These are phyloP conservation scores for Rhamnusium bicolor DNA, from an alignment of 2,888 invertebrate genomes.

Conservation along the genomic window DNA sequence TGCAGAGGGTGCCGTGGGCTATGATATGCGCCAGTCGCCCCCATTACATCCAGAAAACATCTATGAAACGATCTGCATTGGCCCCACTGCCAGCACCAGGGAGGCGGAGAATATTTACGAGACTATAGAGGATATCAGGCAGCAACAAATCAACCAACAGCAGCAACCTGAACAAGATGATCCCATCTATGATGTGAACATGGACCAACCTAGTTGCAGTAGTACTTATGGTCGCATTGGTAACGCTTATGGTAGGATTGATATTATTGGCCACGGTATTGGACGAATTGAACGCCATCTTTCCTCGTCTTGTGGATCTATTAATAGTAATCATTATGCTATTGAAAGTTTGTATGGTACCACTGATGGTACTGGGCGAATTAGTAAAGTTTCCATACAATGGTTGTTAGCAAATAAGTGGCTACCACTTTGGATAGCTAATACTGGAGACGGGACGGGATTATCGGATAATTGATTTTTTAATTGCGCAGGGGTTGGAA, in stretches of 20 bases:
- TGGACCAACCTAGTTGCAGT: conserved; percentile 62
- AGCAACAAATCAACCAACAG: conserved; percentile 50
- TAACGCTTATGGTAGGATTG: conserved; percentile 73
- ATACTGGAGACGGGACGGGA: conserved; percentile 71
- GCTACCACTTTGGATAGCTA: conserved; percentile 77
- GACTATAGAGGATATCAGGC: conserved; percentile 73
- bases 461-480: conserved; percentile 67
- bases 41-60: conserved; percentile 72
- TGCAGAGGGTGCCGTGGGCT: conserved; percentile 74
- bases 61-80: conserved; percentile 73
- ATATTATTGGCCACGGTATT: conserved; percentile 72
- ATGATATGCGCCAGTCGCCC: conserved; percentile 56
- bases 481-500: conserved; percentile 64
- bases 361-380: conserved; percentile 69
- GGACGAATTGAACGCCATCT: conserved; percentile 76
- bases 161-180: conserved; percentile 47
- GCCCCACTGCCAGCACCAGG: conserved; percentile 65
- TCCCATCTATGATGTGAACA: conserved; percentile 60
- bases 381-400: conserved; percentile 77
- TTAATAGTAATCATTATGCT: conserved; percentile 70
- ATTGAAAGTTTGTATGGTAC: conserved; percentile 70
- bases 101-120: conserved; percentile 73
- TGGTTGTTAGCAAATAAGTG: conserved; percentile 80
- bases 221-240: conserved; percentile 69
- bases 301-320: conserved; percentile 79